Evolutionary conservation across 2,888 invertebrate genomes (phyloP), one percentile per base, ranked within the genome.

Genomic region (Agriopis aurantiaria): DNA sequence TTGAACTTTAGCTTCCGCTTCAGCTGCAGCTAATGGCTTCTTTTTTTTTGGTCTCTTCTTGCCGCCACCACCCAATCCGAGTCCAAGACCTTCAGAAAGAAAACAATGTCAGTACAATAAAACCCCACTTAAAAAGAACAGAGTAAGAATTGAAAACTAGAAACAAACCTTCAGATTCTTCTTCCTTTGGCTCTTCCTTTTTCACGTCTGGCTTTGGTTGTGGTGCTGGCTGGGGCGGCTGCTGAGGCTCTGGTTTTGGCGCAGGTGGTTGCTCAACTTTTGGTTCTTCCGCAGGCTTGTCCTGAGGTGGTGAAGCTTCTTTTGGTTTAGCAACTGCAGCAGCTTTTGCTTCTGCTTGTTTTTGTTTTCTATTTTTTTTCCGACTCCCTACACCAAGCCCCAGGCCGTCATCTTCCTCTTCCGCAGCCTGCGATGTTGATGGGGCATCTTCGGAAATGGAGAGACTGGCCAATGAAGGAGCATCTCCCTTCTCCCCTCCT

Each of bases 21-120:
- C 57, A 52, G 49, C 55, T 12, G 71, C 63, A 59, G 68, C 65
- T 14, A 51, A 48, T 0, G 69, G 41, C 49, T 76, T 78, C 72
- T 77, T 79, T 57, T 75, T 79, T 8, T 75, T 75, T 17, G 61
- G 69, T n/a, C 62, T 73, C 67, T 77, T 79, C 53, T 75, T 78
- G 9, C 61, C 57, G 8, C 71, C 73, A 0, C 74, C 76, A 8
- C 72, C 71, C 17, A 76, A 61, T n/a, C 73, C 76, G 9, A 80
- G 71, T 7, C 82, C 81, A 2, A 79, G 14, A 0, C 76, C 78
- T 57, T 43, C 17, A 33, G 8, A 46, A n/a, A 23, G 14, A 40
- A 7, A 7, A 53, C 12, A 53, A 33, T 23, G 33, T 53, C 23
- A 53, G 51, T 8, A 51, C 51, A 17, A 49, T 0, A 14, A 49